Conservation (phyloP, 2,888 invertebrate species). For the Erynnis tages region DNA sequence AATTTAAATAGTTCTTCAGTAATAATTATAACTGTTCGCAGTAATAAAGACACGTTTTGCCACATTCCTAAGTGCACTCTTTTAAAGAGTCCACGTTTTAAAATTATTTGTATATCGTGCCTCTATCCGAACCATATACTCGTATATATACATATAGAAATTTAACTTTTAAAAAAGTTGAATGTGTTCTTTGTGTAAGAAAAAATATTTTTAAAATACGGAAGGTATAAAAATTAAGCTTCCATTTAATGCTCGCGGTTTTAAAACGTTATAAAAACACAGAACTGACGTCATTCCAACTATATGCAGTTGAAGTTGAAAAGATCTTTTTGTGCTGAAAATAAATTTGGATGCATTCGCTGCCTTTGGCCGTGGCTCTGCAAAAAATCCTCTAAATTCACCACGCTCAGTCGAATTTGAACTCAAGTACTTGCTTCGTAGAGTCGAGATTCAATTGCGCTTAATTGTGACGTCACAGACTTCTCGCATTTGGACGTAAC, state of each 20-base stretch:
- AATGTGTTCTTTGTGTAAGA: too few relatives aligned
- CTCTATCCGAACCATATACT: too few relatives aligned
- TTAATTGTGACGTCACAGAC: background rate
- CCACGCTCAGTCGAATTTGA: background rate
- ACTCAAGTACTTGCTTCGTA: background rate
- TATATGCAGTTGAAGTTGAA: constrained; percentile 12
- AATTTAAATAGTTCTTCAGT: too few relatives aligned
- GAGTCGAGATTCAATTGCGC: constrained; percentile 18
- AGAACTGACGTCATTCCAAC: constrained; percentile 7
- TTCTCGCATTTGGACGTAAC: constrained; percentile 18
- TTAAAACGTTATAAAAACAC: background rate
- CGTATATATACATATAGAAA: too few relatives aligned
- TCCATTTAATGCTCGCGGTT: background rate
- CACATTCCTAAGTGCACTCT: too few relatives aligned
- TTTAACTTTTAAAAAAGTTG: too few relatives aligned
- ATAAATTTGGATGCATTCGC: constrained; percentile 22
- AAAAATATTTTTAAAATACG: too few relatives aligned
- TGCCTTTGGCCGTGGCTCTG: constrained; percentile 3
- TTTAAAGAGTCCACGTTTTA: too few relatives aligned
- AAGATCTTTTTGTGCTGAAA: constrained; percentile 18
- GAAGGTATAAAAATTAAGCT: background rate
- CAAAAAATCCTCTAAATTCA: constrained; percentile 1
- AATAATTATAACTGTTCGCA: too few relatives aligned
- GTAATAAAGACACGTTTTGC: too few relatives aligned
- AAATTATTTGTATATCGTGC: too few relatives aligned